phyloP scores from a whole-genome alignment of 1,140 invertebrate genomes.

The Zophobas atratus region DNA sequence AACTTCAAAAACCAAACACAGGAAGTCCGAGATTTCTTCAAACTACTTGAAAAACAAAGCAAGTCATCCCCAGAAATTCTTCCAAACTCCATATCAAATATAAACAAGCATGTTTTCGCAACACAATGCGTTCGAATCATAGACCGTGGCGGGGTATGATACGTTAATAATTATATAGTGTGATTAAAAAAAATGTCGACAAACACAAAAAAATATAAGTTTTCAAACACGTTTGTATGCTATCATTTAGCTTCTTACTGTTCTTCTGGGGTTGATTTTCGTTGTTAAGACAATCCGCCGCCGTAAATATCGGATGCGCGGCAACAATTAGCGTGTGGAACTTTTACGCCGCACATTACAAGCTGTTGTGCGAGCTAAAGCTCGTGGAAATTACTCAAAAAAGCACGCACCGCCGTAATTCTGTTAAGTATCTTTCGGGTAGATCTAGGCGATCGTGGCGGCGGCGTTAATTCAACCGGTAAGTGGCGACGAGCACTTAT shows the following conservation, averaged over 20 bases:
- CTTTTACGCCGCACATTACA: constrained; percentile 48
- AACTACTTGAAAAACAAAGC: no score
- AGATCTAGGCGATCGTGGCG: constrained; percentile 52
- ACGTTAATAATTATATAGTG: no score
- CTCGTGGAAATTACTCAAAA: constrained; percentile 53
- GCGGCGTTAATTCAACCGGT: constrained; percentile 54
- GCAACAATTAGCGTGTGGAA: constrained; percentile 50
- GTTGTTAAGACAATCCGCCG: constrained; percentile 6
- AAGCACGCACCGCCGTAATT: constrained; percentile 59
- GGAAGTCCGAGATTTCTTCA: no score
- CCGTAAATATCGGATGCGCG: constrained; percentile 53
- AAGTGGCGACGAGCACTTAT: constrained; percentile 64
- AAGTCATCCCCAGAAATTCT: no score
- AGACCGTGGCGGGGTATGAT: no score
- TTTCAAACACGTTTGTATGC: no score
- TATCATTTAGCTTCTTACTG: not conserved
- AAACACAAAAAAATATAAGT: no score
- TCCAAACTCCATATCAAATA: no score
- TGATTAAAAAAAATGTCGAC: no score
- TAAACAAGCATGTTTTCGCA: no score
- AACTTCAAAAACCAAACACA: no score
- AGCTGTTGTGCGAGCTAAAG: constrained; percentile 47
- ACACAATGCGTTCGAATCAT: no score
- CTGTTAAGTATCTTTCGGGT: constrained; percentile 53
- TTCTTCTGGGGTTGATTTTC: not conserved